A percentile compares a stretch with the other conserved stretches of the same genome.
phyloP scores from a whole-genome alignment of 2,797 vertebrate genomes.

The Cheracebus regulus region DNA sequence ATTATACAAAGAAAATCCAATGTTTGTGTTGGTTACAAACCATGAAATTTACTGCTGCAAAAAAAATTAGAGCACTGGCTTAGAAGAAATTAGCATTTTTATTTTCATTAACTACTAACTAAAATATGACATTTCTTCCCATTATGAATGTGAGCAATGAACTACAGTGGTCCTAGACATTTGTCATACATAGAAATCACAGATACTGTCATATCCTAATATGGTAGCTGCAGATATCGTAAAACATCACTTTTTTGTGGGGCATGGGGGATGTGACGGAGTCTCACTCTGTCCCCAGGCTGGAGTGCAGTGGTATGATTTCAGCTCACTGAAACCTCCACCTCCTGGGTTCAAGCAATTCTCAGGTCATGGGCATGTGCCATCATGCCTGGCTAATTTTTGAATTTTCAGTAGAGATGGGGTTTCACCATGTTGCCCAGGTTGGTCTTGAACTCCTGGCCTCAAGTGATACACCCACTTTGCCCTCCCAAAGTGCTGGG shows the following conservation, averaged over 20 bases:
- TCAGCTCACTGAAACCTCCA: not conserved
- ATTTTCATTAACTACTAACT: constrained; percentile 5
- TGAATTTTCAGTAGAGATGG: not conserved
- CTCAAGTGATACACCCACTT: not conserved
- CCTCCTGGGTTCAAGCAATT: not conserved
- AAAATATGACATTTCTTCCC: not conserved
- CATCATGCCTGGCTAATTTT: not conserved
- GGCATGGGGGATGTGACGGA: not conserved
- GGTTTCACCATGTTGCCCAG: not conserved
- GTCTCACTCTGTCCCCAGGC: not conserved
- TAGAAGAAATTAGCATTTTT: not conserved
- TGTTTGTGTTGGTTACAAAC: not conserved
- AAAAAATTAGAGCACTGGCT: not conserved
- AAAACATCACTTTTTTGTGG: not conserved
- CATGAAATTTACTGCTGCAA: not conserved
- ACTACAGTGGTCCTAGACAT: not conserved
- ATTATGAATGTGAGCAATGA: not conserved
- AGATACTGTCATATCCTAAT: not conserved
- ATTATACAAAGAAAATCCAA: not conserved
- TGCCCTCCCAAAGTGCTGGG: not conserved
- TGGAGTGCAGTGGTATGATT: not conserved
- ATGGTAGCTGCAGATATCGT: not conserved
- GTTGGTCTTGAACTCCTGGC: not conserved
- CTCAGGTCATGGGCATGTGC: not conserved
- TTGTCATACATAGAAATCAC: not conserved